Conservation (phyloP, 2,113 vertebrate species). For the Notarius quadriscutis region DNA sequence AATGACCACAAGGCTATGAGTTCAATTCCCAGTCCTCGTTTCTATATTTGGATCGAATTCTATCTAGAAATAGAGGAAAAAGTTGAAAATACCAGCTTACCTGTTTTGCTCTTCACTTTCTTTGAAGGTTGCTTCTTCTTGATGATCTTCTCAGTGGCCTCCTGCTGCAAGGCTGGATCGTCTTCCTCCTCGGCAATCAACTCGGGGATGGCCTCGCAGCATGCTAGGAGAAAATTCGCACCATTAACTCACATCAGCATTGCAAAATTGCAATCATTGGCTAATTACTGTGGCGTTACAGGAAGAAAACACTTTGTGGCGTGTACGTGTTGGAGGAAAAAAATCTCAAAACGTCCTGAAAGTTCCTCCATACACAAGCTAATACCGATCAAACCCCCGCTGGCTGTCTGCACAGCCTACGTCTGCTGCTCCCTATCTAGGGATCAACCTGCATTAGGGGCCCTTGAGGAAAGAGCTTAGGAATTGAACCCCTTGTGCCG, state of each 20-base stretch:
- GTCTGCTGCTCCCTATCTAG: conserved; percentile 49
- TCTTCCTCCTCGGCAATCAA: conserved; percentile 73
- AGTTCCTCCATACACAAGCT: neutral
- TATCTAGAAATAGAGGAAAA: neutral
- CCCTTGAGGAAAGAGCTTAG: conserved; percentile 64
- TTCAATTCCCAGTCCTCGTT: neutral
- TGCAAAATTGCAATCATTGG: neutral
- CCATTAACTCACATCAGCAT: neutral
- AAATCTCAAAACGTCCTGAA: neutral
- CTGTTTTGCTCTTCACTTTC: conserved; percentile 70
- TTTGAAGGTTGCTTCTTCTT: conserved; percentile 66
- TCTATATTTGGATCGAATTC: neutral
- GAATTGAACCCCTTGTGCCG: conserved; percentile 72
- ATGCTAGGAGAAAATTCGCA: conserved; percentile 68
- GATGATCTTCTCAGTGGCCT: conserved; percentile 67
- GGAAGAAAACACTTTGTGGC: neutral
- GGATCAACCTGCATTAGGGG: conserved; percentile 69
- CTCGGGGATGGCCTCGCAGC: conserved; percentile 77
- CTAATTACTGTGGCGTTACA: neutral
- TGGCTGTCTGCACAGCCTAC: neutral
- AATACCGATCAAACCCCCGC: conserved; percentile 10
- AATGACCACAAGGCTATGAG: conserved; percentile 8
- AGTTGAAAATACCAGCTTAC: conserved; percentile 63
- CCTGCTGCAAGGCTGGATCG: conserved; percentile 67
- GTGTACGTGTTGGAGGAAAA: neutral